These are phyloP conservation scores for Tetraneura akinire DNA, from an alignment of 1,140 invertebrate genomes.

Conservation along the genomic window DNA sequence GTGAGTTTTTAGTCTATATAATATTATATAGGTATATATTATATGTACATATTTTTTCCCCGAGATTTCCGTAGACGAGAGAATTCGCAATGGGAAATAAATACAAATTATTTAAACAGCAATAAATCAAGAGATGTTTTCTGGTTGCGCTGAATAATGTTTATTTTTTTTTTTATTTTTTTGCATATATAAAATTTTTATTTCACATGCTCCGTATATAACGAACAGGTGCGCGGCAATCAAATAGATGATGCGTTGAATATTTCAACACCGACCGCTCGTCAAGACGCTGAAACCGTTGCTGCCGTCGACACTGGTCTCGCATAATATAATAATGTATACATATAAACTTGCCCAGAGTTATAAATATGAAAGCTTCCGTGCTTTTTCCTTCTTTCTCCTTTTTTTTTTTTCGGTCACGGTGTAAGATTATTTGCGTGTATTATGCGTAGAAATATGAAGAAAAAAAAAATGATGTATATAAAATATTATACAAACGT, in stretches of 20 bases:
- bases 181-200: neutral
- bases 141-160: slow-evolving; percentile 15
- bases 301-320: neutral
- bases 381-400: neutral
- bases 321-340: neutral
- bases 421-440: slow-evolving; percentile 27
- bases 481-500: neutral
- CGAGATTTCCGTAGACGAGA: no score
- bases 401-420: neutral
- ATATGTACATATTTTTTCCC: no score
- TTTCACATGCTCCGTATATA: slow-evolving; percentile 4
- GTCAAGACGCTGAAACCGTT: slow-evolving; percentile 23
- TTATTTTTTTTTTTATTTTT: neutral
- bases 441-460: neutral
- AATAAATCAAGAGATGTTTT: slow-evolving; percentile 17
- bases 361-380: slow-evolving; percentile 9
- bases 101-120: neutral
- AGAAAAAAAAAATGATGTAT: slow-evolving; percentile 6
- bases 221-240: slow-evolving; percentile 28
- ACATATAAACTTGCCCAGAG: neutral
- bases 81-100: no score
- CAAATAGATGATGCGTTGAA: slow-evolving; percentile 35
- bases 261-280: slow-evolving; percentile 35
- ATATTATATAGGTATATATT: no score
- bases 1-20: no score